phyloP scores from a whole-genome alignment of 2,113 vertebrate species.

The Bagarius yarrelli region DNA sequence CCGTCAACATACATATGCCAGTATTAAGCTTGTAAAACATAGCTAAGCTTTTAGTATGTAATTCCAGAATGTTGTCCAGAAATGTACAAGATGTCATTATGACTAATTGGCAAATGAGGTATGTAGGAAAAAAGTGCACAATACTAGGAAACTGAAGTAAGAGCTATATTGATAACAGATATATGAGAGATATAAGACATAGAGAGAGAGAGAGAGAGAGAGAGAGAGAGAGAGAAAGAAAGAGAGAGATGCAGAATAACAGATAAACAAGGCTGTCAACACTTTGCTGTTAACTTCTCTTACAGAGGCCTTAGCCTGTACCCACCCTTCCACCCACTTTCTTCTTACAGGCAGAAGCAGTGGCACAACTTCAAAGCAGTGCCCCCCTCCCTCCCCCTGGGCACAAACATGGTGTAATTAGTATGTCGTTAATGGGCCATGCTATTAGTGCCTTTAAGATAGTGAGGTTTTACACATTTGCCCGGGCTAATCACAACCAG shows the following conservation, averaged over 20 bases:
- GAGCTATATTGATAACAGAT: slow-evolving; percentile 19
- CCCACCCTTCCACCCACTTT: slow-evolving; percentile 7
- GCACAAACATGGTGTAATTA: slow-evolving; percentile 55
- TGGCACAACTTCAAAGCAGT: slow-evolving; percentile 48
- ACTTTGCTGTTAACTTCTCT: slow-evolving; percentile 38
- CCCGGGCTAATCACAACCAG: slow-evolving; percentile 48
- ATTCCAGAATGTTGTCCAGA: neutral
- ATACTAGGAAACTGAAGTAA: slow-evolving; percentile 1
- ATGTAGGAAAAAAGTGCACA: neutral
- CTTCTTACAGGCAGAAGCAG: slow-evolving; percentile 30
- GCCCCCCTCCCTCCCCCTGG: slow-evolving; percentile 31
- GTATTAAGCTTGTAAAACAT: neutral
- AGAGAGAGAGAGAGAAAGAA: neutral
- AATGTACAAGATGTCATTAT: neutral
- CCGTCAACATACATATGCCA: neutral
- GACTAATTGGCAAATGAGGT: neutral
- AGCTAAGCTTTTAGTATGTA: no score
- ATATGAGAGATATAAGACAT: neutral
- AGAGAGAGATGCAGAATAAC: slow-evolving; percentile 4
- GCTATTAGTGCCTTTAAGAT: slow-evolving; percentile 57
- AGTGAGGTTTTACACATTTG: slow-evolving; percentile 52
- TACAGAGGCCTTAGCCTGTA: slow-evolving; percentile 14
- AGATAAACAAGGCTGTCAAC: slow-evolving; percentile 15
- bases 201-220: neutral
- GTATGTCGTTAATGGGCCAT: slow-evolving; percentile 55